Evolutionary conservation across 2,888 invertebrate genomes (phyloP).

Genomic region (Oscheius onirici): DNA sequence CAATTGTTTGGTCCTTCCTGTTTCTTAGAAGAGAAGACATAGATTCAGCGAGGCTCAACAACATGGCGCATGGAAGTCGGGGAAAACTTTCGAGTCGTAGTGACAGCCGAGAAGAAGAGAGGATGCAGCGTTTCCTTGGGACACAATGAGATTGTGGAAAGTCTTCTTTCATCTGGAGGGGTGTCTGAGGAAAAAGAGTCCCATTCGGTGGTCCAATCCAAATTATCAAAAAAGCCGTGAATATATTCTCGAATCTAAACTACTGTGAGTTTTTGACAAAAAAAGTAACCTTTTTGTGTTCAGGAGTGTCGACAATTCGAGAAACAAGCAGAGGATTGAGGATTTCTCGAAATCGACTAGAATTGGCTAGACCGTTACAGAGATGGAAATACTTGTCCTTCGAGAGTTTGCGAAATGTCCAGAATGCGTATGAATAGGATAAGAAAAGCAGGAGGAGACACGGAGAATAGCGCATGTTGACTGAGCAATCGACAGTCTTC

Average conservation of each 20-base stretch:
- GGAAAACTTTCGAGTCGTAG: conserved; percentile 68
- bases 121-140: conserved; percentile 63
- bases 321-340: conserved; percentile 63
- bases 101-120: conserved; percentile 69
- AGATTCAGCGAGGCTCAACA: conserved; percentile 67
- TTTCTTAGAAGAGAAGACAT: conserved; percentile 58
- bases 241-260: conserved; percentile 27
- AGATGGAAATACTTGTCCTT: background rate
- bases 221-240: background rate
- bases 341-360: conserved; percentile 48
- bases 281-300: conserved; percentile 49
- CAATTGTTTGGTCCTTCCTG: conserved; percentile 68
- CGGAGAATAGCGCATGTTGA: background rate
- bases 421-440: background rate
- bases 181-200: conserved; percentile 44
- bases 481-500: too few relatives aligned
- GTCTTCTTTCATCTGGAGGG: conserved; percentile 43
- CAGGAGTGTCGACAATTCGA: conserved; percentile 47
- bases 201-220: conserved; percentile 12
- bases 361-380: background rate
- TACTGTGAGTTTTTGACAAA: conserved; percentile 57
- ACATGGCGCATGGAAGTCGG: conserved; percentile 71
- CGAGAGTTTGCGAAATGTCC: too few relatives aligned
- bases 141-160: conserved; percentile 69
- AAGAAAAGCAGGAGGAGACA: background rate